A percentile compares a stretch with the other conserved stretches of the same genome.
These are phyloP conservation scores for Upupa epops DNA, from an alignment of 2,113 vertebrate genomes.

Conservation along the genomic window DNA sequence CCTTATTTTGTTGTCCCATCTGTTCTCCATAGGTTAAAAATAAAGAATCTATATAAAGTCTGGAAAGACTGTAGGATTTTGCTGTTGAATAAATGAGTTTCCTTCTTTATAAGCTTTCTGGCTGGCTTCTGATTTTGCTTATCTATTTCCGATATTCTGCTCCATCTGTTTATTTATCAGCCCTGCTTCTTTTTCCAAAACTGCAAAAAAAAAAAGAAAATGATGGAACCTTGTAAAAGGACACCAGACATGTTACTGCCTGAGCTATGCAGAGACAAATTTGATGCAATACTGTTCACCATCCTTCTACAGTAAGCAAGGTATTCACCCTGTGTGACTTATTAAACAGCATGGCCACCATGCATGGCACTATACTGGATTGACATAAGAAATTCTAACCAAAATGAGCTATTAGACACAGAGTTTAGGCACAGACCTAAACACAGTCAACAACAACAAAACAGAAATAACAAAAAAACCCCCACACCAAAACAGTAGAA, in stretches of 20 bases:
- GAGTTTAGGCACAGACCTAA: background rate
- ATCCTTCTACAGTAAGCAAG: background rate
- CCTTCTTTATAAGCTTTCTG: slow-evolving; percentile 8
- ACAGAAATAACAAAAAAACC: background rate
- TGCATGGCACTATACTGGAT: background rate
- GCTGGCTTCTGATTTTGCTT: background rate
- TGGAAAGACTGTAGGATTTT: background rate
- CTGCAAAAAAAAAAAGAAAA: background rate
- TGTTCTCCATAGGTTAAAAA: slow-evolving; percentile 13
- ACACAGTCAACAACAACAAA: background rate
- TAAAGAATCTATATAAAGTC: background rate
- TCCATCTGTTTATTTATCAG: background rate
- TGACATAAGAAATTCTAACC: background rate
- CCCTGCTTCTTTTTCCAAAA: background rate
- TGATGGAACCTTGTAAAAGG: background rate
- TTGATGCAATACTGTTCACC: background rate
- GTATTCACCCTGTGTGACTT: background rate
- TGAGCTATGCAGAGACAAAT: background rate
- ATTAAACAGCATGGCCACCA: slow-evolving; percentile 3
- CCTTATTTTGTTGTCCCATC: background rate
- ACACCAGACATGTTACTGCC: background rate
- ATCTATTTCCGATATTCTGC: background rate
- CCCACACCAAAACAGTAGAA: no score
- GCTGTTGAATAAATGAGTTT: background rate
- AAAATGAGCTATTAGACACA: background rate